These are phyloP conservation scores for Dyspetes luteomarginatus DNA, from an alignment of 2,888 invertebrate species.

Conservation along the genomic window DNA sequence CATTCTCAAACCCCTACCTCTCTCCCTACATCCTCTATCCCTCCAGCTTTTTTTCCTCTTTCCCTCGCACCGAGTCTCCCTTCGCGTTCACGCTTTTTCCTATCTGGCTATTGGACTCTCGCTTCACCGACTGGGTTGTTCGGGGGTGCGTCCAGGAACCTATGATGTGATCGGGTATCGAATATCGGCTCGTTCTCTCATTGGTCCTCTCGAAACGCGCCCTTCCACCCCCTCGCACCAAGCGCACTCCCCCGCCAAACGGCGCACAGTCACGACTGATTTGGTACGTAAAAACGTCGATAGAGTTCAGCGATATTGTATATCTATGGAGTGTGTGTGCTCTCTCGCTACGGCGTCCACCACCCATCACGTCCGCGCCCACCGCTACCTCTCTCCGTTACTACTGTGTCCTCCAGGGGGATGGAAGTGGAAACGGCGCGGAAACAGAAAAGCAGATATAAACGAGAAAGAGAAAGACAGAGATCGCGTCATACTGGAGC, in stretches of 20 bases:
- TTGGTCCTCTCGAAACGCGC: constrained; percentile 81
- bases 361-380: constrained; percentile 71
- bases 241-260: constrained; percentile 48
- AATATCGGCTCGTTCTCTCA: constrained; percentile 83
- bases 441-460: constrained; percentile 53
- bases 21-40: constrained; percentile 53
- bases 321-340: constrained; percentile 47
- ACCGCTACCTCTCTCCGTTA: constrained; percentile 69
- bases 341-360: constrained; percentile 64
- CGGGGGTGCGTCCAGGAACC: constrained; percentile 77
- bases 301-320: constrained; percentile 78
- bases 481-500: constrained; percentile 18
- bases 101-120: constrained; percentile 82
- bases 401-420: constrained; percentile 51
- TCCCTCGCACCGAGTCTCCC: constrained; percentile 62
- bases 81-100: constrained; percentile 77
- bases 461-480: constrained; percentile 62
- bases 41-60: constrained; percentile 67
- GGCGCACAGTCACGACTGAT: constrained; percentile 83
- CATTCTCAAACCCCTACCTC: constrained; percentile 41
- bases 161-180: constrained; percentile 83
- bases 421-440: constrained; percentile 53
- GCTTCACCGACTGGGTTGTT: constrained; percentile 71
- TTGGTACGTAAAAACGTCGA: constrained; percentile 84
- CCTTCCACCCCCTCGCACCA: constrained; percentile 71